A percentile compares a stretch with the other conserved stretches of the same genome.
Conservation (phyloP, 2,113 vertebrate species). For the Nycticorax nycticorax region DNA sequence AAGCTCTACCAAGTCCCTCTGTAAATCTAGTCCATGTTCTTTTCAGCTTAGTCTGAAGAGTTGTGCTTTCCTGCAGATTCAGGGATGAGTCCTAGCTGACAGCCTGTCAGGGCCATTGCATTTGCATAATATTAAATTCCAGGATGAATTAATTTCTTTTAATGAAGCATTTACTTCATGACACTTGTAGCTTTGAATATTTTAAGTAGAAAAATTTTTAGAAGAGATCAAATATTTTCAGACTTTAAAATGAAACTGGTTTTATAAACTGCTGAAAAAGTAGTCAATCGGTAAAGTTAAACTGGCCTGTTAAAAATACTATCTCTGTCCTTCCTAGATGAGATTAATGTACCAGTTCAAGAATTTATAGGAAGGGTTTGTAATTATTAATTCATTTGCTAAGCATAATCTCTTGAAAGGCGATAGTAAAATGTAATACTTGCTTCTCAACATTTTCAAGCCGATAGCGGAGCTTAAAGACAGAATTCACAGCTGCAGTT, state of each 20-base stretch:
- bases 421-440: neutral
- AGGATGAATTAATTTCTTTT: neutral
- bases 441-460: neutral
- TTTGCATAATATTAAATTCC: neutral
- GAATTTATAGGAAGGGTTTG: neutral
- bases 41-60: neutral
- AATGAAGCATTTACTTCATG: neutral
- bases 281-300: neutral
- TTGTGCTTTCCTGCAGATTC: neutral
- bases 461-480: neutral
- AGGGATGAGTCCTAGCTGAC: neutral
- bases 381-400: slow-evolving; percentile 11
- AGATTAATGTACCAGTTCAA: neutral
- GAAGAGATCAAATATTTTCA: neutral
- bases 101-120: neutral
- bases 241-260: neutral
- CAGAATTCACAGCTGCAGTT: neutral
- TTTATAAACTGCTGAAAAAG: neutral
- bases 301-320: neutral
- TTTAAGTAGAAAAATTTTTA: slow-evolving; percentile 3
- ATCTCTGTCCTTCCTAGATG: neutral
- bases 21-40: neutral
- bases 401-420: slow-evolving; percentile 2
- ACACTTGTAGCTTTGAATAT: slow-evolving; percentile 3
- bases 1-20: neutral